A percentile compares a stretch with the other conserved stretches of the same genome.
phyloP scores from a whole-genome alignment of 2,113 vertebrate genomes.

The Deroptyus accipitrinus region DNA sequence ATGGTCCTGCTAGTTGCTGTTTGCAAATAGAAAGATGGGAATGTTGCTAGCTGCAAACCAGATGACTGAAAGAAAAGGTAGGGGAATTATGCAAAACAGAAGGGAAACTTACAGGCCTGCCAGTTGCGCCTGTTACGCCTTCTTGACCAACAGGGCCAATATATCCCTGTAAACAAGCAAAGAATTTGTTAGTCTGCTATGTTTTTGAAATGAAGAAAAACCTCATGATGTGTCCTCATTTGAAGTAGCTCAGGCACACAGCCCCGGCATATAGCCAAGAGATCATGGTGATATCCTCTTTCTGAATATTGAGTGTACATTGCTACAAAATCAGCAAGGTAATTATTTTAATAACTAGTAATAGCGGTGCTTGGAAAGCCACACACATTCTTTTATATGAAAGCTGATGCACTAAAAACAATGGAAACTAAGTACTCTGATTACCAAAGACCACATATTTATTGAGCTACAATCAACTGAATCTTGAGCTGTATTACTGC shows the following conservation, averaged over 20 bases:
- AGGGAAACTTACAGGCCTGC: slow-evolving; percentile 81
- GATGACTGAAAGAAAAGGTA: background rate
- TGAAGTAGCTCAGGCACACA: background rate
- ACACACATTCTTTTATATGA: background rate
- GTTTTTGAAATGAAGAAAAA: background rate
- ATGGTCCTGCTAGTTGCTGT: background rate
- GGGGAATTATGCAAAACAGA: background rate
- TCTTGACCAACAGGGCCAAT: slow-evolving; percentile 86
- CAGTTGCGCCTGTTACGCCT: slow-evolving; percentile 86
- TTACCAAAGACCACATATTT: background rate
- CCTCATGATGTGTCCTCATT: background rate
- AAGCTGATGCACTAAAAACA: background rate
- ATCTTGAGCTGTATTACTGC: background rate
- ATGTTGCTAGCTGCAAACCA: background rate
- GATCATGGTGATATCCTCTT: background rate
- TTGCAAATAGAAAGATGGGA: background rate
- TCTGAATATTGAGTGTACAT: background rate
- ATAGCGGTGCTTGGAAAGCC: background rate
- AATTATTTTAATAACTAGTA: background rate
- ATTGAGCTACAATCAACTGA: background rate
- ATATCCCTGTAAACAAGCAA: slow-evolving; percentile 83
- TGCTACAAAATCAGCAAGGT: background rate
- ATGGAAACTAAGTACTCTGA: background rate
- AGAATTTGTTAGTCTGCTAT: background rate
- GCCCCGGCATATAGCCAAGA: background rate